Evolutionary conservation across 2,888 invertebrate species (phyloP), one percentile per base, ranked within the genome.

Genomic region (Octodonta nipae): DNA sequence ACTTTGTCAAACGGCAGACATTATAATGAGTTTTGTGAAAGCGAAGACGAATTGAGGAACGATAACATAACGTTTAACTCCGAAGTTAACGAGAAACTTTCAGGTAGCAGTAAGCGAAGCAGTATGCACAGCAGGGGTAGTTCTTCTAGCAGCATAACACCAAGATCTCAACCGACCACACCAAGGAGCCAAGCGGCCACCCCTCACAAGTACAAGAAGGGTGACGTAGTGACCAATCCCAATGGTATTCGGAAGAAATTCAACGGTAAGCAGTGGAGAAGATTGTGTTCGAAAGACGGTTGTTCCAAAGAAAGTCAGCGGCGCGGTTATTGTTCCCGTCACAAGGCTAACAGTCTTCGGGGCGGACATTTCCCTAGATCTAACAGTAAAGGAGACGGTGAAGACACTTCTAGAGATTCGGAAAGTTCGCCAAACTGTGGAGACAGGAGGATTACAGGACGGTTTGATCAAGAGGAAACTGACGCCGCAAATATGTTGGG

Each of bases 261-360:
- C 65, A 98, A 98, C 67, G 98, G 98, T 20, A 98, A 98, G 66
- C 98, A 98, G 61, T 98, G 96, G 98, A 74, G 96, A 40, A 72
- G 96, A 50, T 72, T 98, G 42, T 98, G 96, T 66, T 92, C 92
- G 37, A 87, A 86, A 61, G 87, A 88, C 52, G 86, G 87, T 34
- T 96, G 95, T 64, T 82, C 81, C 20, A 89, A 89, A 67, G 96
- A 98, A 71, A 95, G 95, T 54, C 96, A 98, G 65, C 71, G 96
- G 22, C 73, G 93, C 46, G 96, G 98, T 22, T 96, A 75, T 66
- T 98, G 96, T 62, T 98, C 96, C 13, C 68, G 96, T 31, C 96
- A 98, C 66, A 81, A 89, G 55, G 88, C 88, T 25, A 73, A 70
- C 50, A 64, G 63, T 37, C 55, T 67, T 33, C 54, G 63, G 33